Evolutionary conservation across 2,797 vertebrate genomes (phyloP).

Genomic region (Buphagus erythrorhynchus): DNA sequence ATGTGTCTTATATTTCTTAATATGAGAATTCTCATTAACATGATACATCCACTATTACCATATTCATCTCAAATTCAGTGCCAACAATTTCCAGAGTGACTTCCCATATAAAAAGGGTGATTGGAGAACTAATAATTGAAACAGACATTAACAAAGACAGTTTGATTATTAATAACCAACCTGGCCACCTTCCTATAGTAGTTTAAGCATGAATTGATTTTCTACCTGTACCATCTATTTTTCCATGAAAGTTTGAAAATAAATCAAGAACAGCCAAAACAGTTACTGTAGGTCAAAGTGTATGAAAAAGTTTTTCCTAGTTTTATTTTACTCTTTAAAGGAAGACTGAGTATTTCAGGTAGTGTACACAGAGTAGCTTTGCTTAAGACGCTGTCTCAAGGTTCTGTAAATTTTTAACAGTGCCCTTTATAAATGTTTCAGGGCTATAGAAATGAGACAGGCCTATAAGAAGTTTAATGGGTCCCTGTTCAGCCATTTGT

Average conservation of each 20-base stretch:
- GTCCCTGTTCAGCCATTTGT: conserved; percentile 79
- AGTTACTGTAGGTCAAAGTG: neutral
- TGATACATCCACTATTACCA: conserved; percentile 55
- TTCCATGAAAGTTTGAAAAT: conserved; percentile 1
- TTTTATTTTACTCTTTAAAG: conserved; percentile 29
- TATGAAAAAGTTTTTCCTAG: neutral
- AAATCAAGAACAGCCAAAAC: neutral
- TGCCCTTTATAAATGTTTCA: conserved; percentile 83
- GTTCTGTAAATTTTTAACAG: conserved; percentile 82
- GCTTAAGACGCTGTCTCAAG: conserved; percentile 66
- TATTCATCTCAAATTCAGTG: conserved; percentile 61
- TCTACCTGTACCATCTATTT: conserved; percentile 3
- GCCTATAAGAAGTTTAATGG: conserved; percentile 82
- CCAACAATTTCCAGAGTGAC: conserved; percentile 60
- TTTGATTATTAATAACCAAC: conserved; percentile 30
- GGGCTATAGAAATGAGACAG: conserved; percentile 75
- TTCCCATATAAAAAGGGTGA: conserved; percentile 36
- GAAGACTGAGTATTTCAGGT: conserved; percentile 14
- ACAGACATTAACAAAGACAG: conserved; percentile 28
- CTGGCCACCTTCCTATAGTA: neutral
- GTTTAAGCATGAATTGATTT: neutral
- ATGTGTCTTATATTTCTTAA: conserved; percentile 62
- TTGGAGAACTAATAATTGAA: conserved; percentile 59
- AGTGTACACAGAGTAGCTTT: conserved; percentile 16
- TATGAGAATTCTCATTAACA: conserved; percentile 67